A percentile compares a stretch with the other conserved stretches of the same genome.
These are phyloP conservation scores for Tetraodon nigroviridis DNA, from an alignment of 2,113 vertebrate genomes.

Conservation along the genomic window DNA sequence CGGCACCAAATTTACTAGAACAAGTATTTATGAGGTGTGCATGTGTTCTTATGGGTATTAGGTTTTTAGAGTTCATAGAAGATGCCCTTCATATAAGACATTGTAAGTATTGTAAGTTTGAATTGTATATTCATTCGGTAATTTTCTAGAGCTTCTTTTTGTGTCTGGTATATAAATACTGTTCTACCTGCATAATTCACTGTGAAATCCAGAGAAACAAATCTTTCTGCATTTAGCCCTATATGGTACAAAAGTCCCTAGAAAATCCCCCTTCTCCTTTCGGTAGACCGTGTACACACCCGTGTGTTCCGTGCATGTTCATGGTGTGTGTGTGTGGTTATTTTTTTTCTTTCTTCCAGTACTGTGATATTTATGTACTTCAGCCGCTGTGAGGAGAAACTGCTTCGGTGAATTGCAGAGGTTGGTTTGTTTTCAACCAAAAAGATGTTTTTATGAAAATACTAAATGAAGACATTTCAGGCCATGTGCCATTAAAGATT, in stretches of 20 bases:
- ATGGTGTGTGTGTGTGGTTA: constrained; percentile 56
- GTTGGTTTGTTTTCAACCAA: constrained; percentile 57
- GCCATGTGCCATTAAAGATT: constrained; percentile 70
- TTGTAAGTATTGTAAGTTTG: constrained; percentile 70
- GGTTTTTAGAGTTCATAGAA: constrained; percentile 51
- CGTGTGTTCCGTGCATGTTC: constrained; percentile 67
- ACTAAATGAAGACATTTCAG: constrained; percentile 67
- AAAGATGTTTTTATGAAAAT: constrained; percentile 67
- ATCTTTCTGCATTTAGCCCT: constrained; percentile 8
- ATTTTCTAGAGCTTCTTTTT: constrained; percentile 50
- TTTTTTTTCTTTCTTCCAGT: constrained; percentile 51
- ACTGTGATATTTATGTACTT: constrained; percentile 68
- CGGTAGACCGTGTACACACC: constrained; percentile 43
- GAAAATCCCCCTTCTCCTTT: constrained; percentile 27
- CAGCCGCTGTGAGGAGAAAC: constrained; percentile 68
- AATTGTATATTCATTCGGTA: constrained; percentile 65
- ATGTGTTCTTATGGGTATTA: constrained; percentile 40
- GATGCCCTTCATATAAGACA: constrained; percentile 59
- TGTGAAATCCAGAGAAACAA: constrained; percentile 64
- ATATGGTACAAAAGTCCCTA: constrained; percentile 49
- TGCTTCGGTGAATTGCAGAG: constrained; percentile 66
- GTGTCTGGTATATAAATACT: constrained; percentile 55
- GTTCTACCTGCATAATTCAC: constrained; percentile 62
- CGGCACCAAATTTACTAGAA: constrained; percentile 64
- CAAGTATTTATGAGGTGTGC: constrained; percentile 67